Base-by-base conservation (phyloP, 2,888 invertebrate genomes). In the Nipponacmea schrenckii region DNA sequence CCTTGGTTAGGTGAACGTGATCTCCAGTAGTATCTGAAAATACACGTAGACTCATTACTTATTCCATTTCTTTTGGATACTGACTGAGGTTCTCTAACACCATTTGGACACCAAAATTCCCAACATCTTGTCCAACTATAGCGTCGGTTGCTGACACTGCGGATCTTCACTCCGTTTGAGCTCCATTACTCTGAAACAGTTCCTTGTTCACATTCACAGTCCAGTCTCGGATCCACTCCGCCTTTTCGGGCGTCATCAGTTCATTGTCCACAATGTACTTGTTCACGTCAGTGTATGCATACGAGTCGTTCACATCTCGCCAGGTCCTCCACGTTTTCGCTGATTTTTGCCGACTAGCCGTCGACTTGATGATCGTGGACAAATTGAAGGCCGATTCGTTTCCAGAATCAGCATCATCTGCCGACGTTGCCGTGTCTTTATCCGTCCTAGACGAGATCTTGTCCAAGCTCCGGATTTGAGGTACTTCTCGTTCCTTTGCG, bases 191-290 rank as follows among this genome's bases (percentile, higher is more conserved):
- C 39, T 39, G 39, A n/a, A 39, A 64, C 77, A 81, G 74, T 0
- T 81, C 83, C 44, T 68, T 73, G 67, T 83, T 81, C 1, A 85
- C 86, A 27, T 83, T 81, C 14, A 74, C 67, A 15, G 86, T 70
- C 86, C 86, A 87, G 31, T 80, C 75, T 72, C 78, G 77, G 71
- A 87, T 87, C 81, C 83, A 83, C 12, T 76, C 68, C 48, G 81
- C 79, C 67, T 86, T 83, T 64, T 86, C 85, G 1, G 76, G 75
- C 8, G 81, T 79, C 85, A 87, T 84, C 27, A 87, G 75, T 56
- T 86, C 86, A 74, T 87, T 87, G 56, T 87, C 86, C 39, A 82
- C 77, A 17, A 87, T 87, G 72, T 87, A 87, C 72, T 85, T 82
- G 62, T 80, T 79, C 4, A 86, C 87, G 78, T 87, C 83, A 65